Evolutionary conservation across 2,888 invertebrate species (phyloP), one percentile per base, ranked within the genome.

Genomic region (Mythimna impura): DNA sequence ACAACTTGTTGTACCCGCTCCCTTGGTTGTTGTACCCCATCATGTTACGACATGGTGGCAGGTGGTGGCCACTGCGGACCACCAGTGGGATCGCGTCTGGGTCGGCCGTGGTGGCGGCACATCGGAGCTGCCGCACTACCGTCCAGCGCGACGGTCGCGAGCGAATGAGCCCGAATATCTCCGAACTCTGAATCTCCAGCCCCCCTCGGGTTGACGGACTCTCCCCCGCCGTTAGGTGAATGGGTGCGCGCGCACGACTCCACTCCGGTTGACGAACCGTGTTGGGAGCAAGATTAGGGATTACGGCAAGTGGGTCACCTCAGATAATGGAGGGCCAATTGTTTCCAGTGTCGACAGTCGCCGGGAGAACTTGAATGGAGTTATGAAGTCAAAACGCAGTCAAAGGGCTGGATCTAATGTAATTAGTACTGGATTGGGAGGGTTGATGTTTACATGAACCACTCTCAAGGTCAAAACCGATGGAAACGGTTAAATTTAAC

Each of bases 1-100:
- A 98, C 92, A 98, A 97, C 97, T 98, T 98, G 97, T 98, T 98
- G 97, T 98, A 98, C 93, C 98, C 98, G 92, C 97, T 97, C 94
- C 97, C 97, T 94, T 97, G 97, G 96, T 97, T 97, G 96, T 97
- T 97, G 97, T 98, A 98, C 89, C 97, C 97, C 97, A 98, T 98
- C 97, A 97, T 98, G 95, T 95, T 97, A 96, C 97, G 97, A 94
- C 97, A 97, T 97, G 96, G 95, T 87, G 92, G 94, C 81, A 92
- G 93, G 87, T 94, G 95, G 94, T 94, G 94, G 94, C 94, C 94
- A 84, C 94, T 91, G 84, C 94, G 95, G 94, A 94, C 96, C 96
- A 96, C 95, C 94, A 96, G 93, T 68, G 96, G 96, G 87, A 95
- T 95, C 86, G 90, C 96, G 93, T 96, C 96, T 87, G 93, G 95